These are phyloP conservation scores for Stratiomys singularior DNA, from an alignment of 2,888 invertebrate genomes.

Conservation along the genomic window DNA sequence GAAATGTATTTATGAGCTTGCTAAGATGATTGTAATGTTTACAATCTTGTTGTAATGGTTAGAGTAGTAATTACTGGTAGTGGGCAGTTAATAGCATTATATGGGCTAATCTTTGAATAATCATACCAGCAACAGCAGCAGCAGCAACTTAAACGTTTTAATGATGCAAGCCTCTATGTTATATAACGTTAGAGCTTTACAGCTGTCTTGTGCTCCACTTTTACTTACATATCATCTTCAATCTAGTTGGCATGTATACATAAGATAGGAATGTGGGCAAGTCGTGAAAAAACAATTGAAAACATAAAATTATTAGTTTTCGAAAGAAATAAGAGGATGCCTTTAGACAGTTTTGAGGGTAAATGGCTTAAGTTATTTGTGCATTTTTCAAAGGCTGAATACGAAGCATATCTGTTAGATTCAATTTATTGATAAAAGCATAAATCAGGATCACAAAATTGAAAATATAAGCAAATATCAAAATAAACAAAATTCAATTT, in stretches of 20 bases:
- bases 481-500: too few relatives aligned
- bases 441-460: too few relatives aligned
- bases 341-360: too few relatives aligned
- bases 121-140: neutral
- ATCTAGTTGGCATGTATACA: neutral
- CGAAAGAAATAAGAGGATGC: too few relatives aligned
- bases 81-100: neutral
- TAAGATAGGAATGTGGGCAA: neutral
- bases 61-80: neutral
- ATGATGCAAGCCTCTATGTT: neutral
- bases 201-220: neutral
- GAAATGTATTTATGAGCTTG: neutral
- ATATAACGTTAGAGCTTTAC: neutral
- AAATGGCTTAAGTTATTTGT: too few relatives aligned
- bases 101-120: neutral
- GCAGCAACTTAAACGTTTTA: neutral
- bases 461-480: too few relatives aligned
- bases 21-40: neutral
- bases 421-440: too few relatives aligned
- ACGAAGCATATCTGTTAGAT: too few relatives aligned
- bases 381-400: too few relatives aligned
- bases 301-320: too few relatives aligned
- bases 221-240: constrained; percentile 15
- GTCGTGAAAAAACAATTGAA: neutral
- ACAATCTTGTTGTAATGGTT: neutral